These are phyloP conservation scores for Philonicus albiceps DNA, from an alignment of 2,888 invertebrate species.

Conservation along the genomic window DNA sequence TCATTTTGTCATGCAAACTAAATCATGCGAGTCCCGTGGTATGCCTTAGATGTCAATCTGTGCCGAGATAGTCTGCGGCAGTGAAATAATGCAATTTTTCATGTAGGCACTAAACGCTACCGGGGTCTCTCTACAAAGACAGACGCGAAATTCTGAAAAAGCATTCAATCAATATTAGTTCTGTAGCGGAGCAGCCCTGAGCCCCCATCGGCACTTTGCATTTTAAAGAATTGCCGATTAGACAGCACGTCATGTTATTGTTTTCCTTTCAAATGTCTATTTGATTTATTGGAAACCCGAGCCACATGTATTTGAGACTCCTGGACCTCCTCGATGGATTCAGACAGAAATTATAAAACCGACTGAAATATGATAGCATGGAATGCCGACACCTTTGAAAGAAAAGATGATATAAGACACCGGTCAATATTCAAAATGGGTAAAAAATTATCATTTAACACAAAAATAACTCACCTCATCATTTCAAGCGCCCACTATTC, in stretches of 20 bases:
- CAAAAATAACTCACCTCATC: background rate
- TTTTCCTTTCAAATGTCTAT: constrained; percentile 15
- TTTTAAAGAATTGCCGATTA: constrained; percentile 3
- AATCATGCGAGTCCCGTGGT: background rate
- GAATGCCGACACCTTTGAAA: background rate
- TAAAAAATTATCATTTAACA: background rate
- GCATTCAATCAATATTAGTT: background rate
- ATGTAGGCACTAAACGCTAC: constrained; percentile 12
- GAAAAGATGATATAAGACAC: background rate
- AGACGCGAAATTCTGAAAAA: background rate
- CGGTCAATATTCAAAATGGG: background rate
- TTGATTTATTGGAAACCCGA: constrained; percentile 5
- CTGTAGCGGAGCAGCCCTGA: background rate
- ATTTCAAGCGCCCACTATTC: background rate
- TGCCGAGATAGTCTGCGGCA: background rate
- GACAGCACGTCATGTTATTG: constrained; percentile 29
- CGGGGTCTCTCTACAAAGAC: background rate
- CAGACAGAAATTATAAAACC: background rate
- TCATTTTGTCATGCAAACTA: constrained; percentile 25
- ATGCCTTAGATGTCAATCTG: constrained; percentile 1
- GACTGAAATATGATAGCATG: constrained; percentile 1
- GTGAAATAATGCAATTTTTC: background rate
- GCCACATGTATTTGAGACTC: background rate
- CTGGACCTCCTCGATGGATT: background rate
- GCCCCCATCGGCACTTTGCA: background rate